Evolutionary conservation across 2,888 invertebrate species (phyloP).

Genomic region (Stenolophus ochropezus): DNA sequence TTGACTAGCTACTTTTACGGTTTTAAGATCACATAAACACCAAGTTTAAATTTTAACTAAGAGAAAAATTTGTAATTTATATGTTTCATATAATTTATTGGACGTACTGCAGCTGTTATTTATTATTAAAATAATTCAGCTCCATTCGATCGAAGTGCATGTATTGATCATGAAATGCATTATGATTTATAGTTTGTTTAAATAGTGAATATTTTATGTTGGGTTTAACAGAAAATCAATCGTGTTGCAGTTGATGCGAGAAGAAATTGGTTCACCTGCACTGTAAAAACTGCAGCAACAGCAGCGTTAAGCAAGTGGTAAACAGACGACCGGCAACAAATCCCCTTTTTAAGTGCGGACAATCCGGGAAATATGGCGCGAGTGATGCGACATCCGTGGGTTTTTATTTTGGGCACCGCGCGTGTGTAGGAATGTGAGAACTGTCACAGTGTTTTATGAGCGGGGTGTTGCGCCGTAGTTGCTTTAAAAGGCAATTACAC

Average conservation of each 20-base stretch:
- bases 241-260: background rate
- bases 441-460: conserved; percentile 44
- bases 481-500: conserved; percentile 49
- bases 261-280: background rate
- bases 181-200: too few relatives aligned
- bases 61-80: too few relatives aligned
- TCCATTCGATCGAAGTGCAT: too few relatives aligned
- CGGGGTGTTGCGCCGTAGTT: conserved; percentile 38
- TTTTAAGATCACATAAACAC: too few relatives aligned
- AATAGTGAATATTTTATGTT: too few relatives aligned
- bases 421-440: conserved; percentile 44
- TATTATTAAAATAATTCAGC: too few relatives aligned
- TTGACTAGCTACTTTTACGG: too few relatives aligned
- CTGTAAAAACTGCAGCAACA: background rate
- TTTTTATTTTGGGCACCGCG: conserved; percentile 35
- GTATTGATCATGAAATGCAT: too few relatives aligned
- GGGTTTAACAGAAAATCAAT: too few relatives aligned
- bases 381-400: background rate
- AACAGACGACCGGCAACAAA: conserved; percentile 12
- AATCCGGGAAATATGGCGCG: background rate
- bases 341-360: background rate
- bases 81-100: too few relatives aligned
- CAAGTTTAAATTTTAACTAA: too few relatives aligned
- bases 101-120: too few relatives aligned
- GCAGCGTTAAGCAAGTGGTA: background rate